Evolutionary conservation across 2,797 vertebrate genomes (phyloP).

Genomic region (Lithobates sylvaticus): DNA sequence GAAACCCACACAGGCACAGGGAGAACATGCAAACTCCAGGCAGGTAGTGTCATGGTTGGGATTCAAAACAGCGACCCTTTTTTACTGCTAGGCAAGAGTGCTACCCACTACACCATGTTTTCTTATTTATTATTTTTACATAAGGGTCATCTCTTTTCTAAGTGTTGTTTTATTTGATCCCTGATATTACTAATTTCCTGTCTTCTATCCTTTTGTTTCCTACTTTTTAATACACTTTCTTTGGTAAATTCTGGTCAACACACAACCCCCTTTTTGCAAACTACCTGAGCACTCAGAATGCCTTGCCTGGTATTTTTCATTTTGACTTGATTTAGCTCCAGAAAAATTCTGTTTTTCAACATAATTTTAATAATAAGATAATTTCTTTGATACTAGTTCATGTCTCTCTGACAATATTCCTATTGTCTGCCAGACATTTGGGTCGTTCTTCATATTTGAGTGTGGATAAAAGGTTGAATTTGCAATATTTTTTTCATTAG

Average conservation of each 20-base stretch:
- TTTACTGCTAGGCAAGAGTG: too few species aligned
- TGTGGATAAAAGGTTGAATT: constrained; percentile 20
- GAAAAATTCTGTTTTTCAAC: neutral
- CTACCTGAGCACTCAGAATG: neutral
- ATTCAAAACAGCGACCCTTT: too few species aligned
- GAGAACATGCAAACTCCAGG: too few species aligned
- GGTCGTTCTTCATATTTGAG: constrained; percentile 25
- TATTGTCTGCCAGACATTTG: neutral
- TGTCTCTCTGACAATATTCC: neutral
- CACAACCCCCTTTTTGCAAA: neutral
- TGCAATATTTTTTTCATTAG: constrained; percentile 24
- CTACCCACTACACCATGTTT: neutral
- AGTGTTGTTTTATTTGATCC: neutral
- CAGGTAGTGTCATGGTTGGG: too few species aligned
- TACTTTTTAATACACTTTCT: neutral
- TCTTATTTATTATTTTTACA: neutral
- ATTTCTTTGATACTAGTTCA: neutral
- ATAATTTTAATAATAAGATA: constrained; percentile 12
- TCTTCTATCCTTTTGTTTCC: neutral
- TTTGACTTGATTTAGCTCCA: neutral
- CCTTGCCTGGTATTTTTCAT: neutral
- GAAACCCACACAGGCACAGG: too few species aligned
- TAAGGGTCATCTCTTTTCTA: neutral
- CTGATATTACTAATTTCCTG: neutral
- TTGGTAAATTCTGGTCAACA: neutral